These are phyloP conservation scores for Luperina nickerlii DNA, from an alignment of 2,888 invertebrate genomes.

Conservation along the genomic window DNA sequence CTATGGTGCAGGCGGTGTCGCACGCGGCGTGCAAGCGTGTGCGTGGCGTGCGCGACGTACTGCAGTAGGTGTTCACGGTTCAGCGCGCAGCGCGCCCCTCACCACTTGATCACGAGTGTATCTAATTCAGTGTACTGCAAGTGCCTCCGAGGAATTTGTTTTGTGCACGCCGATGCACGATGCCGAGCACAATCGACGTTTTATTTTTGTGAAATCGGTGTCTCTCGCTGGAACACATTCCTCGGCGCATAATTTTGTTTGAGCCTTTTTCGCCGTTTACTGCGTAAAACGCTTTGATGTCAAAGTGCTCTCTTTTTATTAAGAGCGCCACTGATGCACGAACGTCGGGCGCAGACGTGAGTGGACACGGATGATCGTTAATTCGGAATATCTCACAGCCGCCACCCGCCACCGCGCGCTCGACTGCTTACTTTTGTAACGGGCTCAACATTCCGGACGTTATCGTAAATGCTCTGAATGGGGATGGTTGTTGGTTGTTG, in stretches of 20 bases:
- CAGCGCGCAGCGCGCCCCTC: conserved; percentile 74
- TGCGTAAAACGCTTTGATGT: conserved; percentile 79
- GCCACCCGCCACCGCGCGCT: conserved; percentile 59
- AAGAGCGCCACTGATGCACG: conserved; percentile 52
- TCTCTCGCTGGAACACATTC: conserved; percentile 82
- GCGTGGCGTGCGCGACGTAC: conserved; percentile 60
- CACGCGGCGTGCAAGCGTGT: conserved; percentile 48
- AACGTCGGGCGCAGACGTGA: conserved; percentile 54
- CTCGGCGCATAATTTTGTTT: conserved; percentile 80
- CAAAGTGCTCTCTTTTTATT: conserved; percentile 63
- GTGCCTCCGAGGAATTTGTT: conserved; percentile 88
- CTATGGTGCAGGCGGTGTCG: conserved; percentile 29
- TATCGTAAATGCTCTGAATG: conserved; percentile 67
- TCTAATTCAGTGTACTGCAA: conserved; percentile 87
- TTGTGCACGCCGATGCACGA: conserved; percentile 84
- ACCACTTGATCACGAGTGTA: conserved; percentile 86
- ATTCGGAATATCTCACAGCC: conserved; percentile 58
- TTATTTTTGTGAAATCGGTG: conserved; percentile 86
- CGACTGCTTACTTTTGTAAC: conserved; percentile 67
- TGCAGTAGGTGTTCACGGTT: conserved; percentile 76
- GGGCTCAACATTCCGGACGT: conserved; percentile 37
- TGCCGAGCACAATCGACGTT: conserved; percentile 82
- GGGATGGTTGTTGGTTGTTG: conserved; percentile 69
- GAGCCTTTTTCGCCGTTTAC: conserved; percentile 77
- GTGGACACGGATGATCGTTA: conserved; percentile 61